A percentile compares a stretch with the other conserved stretches of the same genome.
Evolutionary conservation across 2,113 vertebrate species (phyloP).

Genomic region (Baryphthengus martii): DNA sequence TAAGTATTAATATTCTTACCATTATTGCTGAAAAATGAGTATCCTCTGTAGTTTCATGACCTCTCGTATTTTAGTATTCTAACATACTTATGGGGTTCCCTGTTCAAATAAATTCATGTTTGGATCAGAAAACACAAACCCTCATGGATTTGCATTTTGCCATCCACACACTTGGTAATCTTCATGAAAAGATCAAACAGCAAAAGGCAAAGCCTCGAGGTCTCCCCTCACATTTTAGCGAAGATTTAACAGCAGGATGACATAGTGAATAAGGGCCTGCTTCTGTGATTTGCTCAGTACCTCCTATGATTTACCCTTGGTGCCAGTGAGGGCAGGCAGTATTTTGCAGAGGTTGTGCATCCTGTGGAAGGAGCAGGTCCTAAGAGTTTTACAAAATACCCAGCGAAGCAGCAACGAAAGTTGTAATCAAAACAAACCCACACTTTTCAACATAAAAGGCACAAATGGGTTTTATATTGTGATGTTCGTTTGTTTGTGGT

Average conservation of each 20-base stretch:
- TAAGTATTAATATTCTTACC: neutral
- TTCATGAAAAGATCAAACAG: slow-evolving; percentile 37
- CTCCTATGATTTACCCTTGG: slow-evolving; percentile 47
- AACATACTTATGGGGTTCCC: neutral
- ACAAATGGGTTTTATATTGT: neutral
- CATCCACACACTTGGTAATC: neutral
- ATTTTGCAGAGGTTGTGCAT: slow-evolving; percentile 37
- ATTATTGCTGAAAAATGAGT: neutral
- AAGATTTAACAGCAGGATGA: slow-evolving; percentile 57
- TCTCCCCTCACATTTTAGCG: slow-evolving; percentile 44
- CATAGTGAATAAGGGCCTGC: slow-evolving; percentile 43
- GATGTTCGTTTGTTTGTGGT: neutral
- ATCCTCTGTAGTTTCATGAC: neutral
- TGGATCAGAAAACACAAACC: neutral
- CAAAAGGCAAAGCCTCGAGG: slow-evolving; percentile 24
- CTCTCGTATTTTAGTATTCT: slow-evolving; percentile 11
- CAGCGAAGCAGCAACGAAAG: neutral
- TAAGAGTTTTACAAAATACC: neutral
- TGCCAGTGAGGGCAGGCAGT: slow-evolving; percentile 46
- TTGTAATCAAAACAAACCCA: neutral
- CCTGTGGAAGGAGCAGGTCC: neutral
- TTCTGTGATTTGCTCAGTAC: slow-evolving; percentile 54
- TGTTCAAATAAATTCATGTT: neutral
- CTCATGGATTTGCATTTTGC: neutral
- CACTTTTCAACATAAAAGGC: neutral